phyloP scores from a whole-genome alignment of 2,888 invertebrate species.

The Orthosia cruda region DNA sequence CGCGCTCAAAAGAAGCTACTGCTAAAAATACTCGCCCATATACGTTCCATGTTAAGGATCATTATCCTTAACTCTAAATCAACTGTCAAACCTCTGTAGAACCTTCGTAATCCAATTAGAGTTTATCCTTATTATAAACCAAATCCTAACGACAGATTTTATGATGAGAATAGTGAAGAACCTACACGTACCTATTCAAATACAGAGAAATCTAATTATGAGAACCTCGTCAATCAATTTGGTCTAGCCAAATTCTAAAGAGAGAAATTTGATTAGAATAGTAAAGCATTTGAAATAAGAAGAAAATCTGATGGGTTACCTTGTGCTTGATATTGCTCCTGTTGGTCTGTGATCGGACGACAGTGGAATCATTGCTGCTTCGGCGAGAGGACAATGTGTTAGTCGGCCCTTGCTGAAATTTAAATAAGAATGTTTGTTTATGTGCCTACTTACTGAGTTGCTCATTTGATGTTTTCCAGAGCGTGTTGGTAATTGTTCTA shows the following conservation, averaged over 20 bases:
- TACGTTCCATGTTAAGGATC: not conserved
- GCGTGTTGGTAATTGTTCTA: conserved; percentile 11
- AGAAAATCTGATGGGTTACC: conserved; percentile 73
- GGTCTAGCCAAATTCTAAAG: not conserved
- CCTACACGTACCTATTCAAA: not conserved
- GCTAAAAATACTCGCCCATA: not conserved
- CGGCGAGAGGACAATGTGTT: conserved; percentile 95
- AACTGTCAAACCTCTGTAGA: not conserved
- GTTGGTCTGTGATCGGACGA: conserved; percentile 89
- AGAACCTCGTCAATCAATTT: not conserved
- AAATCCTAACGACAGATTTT: not conserved
- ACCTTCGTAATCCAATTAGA: not conserved
- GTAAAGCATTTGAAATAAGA: not conserved
- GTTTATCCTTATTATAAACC: not conserved
- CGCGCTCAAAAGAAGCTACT: not conserved
- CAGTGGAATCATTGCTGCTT: conserved; percentile 96
- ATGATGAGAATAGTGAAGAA: not conserved
- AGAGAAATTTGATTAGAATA: not conserved
- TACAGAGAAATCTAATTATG: not conserved
- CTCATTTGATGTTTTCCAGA: not conserved
- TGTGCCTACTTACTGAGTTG: not conserved
- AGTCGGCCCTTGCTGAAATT: conserved; percentile 93
- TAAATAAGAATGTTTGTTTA: conserved; percentile 44
- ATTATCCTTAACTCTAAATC: not conserved
- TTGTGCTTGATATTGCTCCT: conserved; percentile 90